Percentiles rank a stretch among this genome's conserved stretches.
Conservation (phyloP, 2,797 vertebrate species). For the Numenius phaeopus region DNA sequence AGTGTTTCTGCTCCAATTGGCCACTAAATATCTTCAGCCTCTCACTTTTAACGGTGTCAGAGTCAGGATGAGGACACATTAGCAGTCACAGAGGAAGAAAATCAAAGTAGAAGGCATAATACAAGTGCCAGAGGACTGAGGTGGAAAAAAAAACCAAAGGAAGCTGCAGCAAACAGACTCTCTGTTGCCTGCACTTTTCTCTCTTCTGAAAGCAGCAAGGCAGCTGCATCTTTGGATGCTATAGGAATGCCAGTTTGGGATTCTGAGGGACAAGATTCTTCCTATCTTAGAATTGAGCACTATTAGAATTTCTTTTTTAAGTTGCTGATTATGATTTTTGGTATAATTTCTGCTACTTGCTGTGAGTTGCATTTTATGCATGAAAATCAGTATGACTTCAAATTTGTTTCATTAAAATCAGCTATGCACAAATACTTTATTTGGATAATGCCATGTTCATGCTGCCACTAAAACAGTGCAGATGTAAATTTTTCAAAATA, state of each 20-base stretch:
- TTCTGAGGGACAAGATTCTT: neutral
- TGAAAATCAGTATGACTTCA: neutral
- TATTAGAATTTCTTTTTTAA: neutral
- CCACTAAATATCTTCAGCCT: neutral
- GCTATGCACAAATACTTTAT: neutral
- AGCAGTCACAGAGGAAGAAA: neutral
- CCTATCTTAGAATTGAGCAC: neutral
- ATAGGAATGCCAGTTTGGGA: neutral
- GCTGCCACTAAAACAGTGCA: neutral
- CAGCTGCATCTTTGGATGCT: neutral
- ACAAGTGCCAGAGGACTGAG: neutral
- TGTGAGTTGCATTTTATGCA: neutral
- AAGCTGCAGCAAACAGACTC: neutral
- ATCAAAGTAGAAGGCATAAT: neutral
- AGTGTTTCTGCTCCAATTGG: neutral
- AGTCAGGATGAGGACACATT: neutral
- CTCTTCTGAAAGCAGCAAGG: neutral
- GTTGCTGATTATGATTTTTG: neutral
- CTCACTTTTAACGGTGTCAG: neutral
- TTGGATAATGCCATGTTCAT: neutral
- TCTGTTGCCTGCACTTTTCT: neutral
- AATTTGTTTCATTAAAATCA: neutral
- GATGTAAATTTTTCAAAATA: neutral
- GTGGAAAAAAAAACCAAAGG: too few species aligned
- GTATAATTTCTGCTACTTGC: neutral